A percentile compares a stretch with the other conserved stretches of the same genome.
Evolutionary conservation across 2,888 invertebrate species (phyloP).

Genomic region (Caradrina clavipalpis): DNA sequence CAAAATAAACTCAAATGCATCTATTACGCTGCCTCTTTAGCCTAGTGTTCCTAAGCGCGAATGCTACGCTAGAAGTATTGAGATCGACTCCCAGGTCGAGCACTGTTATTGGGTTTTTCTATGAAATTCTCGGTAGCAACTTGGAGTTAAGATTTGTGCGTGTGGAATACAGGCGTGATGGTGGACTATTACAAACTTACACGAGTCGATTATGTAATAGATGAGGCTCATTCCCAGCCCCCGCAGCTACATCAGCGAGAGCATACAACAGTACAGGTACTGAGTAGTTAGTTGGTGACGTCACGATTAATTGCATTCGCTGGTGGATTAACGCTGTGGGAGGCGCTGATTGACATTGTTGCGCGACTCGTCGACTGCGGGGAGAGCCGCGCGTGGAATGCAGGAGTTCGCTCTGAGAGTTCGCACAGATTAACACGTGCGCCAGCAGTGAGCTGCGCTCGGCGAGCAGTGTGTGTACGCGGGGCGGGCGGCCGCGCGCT

Average conservation of each 20-base stretch:
- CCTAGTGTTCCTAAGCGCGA: no score
- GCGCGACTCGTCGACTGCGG: background rate
- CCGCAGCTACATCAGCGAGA: constrained; percentile 14
- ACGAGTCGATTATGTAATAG: constrained; percentile 5
- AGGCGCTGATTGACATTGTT: constrained; percentile 51
- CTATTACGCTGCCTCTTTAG: no score
- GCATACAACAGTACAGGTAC: constrained; percentile 3
- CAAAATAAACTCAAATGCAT: background rate
- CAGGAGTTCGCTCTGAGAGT: background rate
- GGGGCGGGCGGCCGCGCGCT: background rate
- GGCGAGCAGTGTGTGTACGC: no score
- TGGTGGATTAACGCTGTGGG: constrained; percentile 4
- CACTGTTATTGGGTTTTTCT: no score
- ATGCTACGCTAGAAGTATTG: no score
- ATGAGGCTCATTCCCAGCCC: background rate
- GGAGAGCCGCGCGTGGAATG: background rate
- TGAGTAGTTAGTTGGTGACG: constrained; percentile 5
- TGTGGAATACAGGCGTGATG: no score
- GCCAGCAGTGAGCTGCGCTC: background rate
- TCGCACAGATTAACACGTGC: background rate
- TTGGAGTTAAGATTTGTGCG: no score
- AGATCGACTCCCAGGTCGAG: no score
- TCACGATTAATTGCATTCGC: constrained; percentile 39
- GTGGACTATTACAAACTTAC: background rate
- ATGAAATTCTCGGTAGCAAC: no score